These are phyloP conservation scores for Collichthys lucidus DNA, from an alignment of 2,113 vertebrate species.

Conservation along the genomic window DNA sequence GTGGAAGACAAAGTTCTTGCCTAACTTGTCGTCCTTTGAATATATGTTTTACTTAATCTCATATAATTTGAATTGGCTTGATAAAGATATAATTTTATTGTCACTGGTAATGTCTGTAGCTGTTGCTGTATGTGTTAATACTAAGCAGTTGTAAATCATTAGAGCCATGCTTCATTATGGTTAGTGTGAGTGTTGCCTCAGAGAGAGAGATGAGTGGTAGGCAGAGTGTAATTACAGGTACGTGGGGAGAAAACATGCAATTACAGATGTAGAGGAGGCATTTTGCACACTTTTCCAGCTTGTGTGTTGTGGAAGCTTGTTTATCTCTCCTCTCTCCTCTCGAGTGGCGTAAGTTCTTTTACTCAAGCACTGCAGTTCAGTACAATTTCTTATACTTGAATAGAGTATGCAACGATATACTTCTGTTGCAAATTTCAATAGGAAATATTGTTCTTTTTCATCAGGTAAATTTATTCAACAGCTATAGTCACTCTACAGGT, in stretches of 20 bases:
- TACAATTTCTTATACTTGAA: not conserved
- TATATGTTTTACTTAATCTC: slow-evolving; percentile 47
- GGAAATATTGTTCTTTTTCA: not conserved
- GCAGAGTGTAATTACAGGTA: slow-evolving; percentile 79
- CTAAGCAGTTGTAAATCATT: slow-evolving; percentile 78
- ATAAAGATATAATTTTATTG: slow-evolving; percentile 57
- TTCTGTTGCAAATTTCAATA: not conserved
- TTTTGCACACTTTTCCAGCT: slow-evolving; percentile 69
- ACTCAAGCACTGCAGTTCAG: not conserved
- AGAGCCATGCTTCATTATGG: slow-evolving; percentile 78
- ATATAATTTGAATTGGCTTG: slow-evolving; percentile 52
- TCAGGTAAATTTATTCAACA: not conserved
- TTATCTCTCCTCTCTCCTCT: slow-evolving; percentile 27
- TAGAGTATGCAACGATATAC: not conserved
- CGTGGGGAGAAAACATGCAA: slow-evolving; percentile 81
- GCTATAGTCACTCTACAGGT: not conserved
- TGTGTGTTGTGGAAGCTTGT: slow-evolving; percentile 42
- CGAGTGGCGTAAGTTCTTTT: slow-evolving; percentile 24
- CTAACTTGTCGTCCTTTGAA: not conserved
- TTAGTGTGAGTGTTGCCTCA: slow-evolving; percentile 71
- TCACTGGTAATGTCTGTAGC: slow-evolving; percentile 52
- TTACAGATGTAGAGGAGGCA: slow-evolving; percentile 79
- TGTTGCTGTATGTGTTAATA: slow-evolving; percentile 67
- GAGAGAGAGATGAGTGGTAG: slow-evolving; percentile 71
- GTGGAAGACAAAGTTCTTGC: slow-evolving; percentile 28